Conservation (phyloP, 2,113 vertebrate species). For the Bos indicus region DNA sequence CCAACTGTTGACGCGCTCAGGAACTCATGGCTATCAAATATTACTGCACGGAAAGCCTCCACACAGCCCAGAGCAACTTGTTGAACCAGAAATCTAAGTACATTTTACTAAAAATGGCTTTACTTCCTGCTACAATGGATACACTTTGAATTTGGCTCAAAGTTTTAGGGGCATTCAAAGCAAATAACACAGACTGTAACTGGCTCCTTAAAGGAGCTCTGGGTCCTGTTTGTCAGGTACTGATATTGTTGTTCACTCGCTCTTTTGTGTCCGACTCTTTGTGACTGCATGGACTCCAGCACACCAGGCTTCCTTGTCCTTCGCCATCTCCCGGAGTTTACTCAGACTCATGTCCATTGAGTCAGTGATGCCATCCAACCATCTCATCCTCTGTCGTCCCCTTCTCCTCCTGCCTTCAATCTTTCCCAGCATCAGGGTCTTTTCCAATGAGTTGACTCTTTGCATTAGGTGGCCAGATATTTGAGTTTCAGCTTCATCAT, state of each 20-base stretch:
- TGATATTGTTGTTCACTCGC: not conserved
- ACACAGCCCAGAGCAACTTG: too few species aligned
- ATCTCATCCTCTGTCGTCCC: not conserved
- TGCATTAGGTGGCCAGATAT: not conserved
- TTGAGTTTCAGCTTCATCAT: not conserved
- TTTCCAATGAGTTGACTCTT: not conserved
- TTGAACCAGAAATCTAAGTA: not conserved
- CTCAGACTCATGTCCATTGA: not conserved
- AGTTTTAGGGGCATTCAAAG: not conserved
- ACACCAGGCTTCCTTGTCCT: accelerated
- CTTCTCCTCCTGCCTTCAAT: not conserved
- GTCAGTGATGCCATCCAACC: not conserved
- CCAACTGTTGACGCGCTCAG: not conserved
- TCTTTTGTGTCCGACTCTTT: accelerated
- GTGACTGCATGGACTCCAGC: not conserved
- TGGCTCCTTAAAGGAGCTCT: not conserved
- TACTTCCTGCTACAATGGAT: not conserved
- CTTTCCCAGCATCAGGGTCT: not conserved
- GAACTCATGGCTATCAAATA: not conserved
- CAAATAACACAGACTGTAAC: not conserved
- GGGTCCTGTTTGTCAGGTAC: not conserved
- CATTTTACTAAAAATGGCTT: not conserved
- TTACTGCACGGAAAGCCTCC: not conserved
- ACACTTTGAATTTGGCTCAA: not conserved
- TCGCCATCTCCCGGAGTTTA: not conserved